phyloP scores from a whole-genome alignment of 2,113 vertebrate species.

The Apeltes quadracus region DNA sequence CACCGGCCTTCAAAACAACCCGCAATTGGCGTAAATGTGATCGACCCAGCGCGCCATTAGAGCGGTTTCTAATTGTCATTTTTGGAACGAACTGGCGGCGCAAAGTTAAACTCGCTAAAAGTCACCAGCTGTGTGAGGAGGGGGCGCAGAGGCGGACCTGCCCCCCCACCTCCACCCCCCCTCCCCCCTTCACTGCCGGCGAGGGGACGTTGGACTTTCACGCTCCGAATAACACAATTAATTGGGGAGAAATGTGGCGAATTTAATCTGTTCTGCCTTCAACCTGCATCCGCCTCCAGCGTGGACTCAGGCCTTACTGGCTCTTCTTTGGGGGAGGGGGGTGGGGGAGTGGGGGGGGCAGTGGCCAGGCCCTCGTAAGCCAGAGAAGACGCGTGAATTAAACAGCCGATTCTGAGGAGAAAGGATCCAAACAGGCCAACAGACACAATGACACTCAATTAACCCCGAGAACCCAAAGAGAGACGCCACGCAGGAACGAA shows the following conservation, averaged over 20 bases:
- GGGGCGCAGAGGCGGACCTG: conserved; percentile 28
- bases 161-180: conserved; percentile 45
- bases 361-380: conserved; percentile 25
- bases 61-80: conserved; percentile 31
- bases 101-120: conserved; percentile 22
- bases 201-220: conserved; percentile 64
- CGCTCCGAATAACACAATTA: conserved; percentile 72
- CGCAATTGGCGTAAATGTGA: conserved; percentile 67
- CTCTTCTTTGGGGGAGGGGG: background rate
- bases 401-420: background rate
- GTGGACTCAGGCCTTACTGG: conserved; percentile 48
- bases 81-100: conserved; percentile 51
- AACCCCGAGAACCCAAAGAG: no score
- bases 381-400: conserved; percentile 32
- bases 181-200: conserved; percentile 41
- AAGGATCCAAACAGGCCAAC: conserved; percentile 13
- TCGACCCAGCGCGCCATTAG: conserved; percentile 52
- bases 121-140: conserved; percentile 10
- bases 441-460: no score
- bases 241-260: conserved; percentile 68
- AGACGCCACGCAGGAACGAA: no score
- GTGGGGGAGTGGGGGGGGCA: conserved; percentile 7
- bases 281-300: conserved; percentile 55
- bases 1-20: conserved; percentile 54
- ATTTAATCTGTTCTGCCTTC: conserved; percentile 68